Evolutionary conservation across 2,888 invertebrate genomes (phyloP).

Genomic region (Ariolimax columbianus): DNA sequence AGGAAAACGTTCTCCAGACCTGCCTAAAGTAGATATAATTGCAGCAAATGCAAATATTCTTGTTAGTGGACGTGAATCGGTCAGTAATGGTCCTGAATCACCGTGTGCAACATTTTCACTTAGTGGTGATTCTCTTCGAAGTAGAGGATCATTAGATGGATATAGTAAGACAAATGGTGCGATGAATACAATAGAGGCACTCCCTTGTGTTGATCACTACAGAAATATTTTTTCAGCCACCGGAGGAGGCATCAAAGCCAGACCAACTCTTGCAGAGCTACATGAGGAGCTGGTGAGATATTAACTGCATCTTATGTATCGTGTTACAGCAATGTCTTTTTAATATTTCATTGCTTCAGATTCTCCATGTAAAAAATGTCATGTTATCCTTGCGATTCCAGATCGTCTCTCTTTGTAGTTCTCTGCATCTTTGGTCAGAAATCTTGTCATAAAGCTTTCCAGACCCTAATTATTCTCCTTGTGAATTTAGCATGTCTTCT

Average conservation of each 20-base stretch:
- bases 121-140: constrained; percentile 54
- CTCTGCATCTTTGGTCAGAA: no score
- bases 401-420: no score
- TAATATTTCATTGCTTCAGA: background rate
- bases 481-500: no score
- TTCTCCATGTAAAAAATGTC: no score
- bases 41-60: background rate
- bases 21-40: constrained; percentile 36
- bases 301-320: background rate
- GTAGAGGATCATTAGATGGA: constrained; percentile 46
- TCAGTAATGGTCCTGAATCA: constrained; percentile 53
- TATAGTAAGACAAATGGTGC: constrained; percentile 44
- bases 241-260: constrained; percentile 61
- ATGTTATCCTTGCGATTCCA: no score
- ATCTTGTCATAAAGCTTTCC: no score
- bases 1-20: constrained; percentile 18
- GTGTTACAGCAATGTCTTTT: background rate
- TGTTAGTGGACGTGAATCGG: background rate
- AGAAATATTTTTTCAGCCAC: constrained; percentile 72
- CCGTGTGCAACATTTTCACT: constrained; percentile 56
- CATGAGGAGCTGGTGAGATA: constrained; percentile 72
- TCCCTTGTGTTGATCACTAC: constrained; percentile 73
- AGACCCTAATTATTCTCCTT: no score
- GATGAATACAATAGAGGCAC: constrained; percentile 69
- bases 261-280: constrained; percentile 79